A percentile compares a stretch with the other conserved stretches of the same genome.
Conservation (phyloP, 2,113 vertebrate species). For the Nerophis lumbriciformis region DNA sequence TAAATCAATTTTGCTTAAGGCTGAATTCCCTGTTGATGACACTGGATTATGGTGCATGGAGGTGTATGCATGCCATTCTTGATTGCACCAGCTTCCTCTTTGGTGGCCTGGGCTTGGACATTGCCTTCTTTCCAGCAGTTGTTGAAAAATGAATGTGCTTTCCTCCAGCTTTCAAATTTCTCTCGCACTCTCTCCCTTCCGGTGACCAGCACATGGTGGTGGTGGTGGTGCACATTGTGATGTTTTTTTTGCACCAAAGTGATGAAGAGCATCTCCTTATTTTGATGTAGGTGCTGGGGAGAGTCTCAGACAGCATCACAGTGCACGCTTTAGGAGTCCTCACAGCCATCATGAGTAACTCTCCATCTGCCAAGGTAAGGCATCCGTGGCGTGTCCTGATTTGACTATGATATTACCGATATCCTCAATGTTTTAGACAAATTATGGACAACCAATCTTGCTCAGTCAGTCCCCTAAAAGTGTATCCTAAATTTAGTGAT, state of each 20-base stretch:
- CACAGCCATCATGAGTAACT: slow-evolving; percentile 92
- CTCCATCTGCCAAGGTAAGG: slow-evolving; percentile 89
- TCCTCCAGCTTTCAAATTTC: neutral
- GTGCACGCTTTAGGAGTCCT: slow-evolving; percentile 88
- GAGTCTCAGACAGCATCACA: slow-evolving; percentile 81
- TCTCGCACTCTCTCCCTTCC: neutral
- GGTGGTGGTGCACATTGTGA: slow-evolving; percentile 2
- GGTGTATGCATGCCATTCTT: slow-evolving; percentile 25
- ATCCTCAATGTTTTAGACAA: too few relatives aligned
- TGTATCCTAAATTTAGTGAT: too few relatives aligned
- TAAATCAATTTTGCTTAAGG: slow-evolving; percentile 18
- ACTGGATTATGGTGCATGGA: slow-evolving; percentile 32
- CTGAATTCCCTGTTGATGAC: slow-evolving; percentile 66
- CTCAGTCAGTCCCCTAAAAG: too few relatives aligned
- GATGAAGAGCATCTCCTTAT: slow-evolving; percentile 11
- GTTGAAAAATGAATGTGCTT: slow-evolving; percentile 11
- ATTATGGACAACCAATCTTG: too few relatives aligned
- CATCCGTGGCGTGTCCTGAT: neutral
- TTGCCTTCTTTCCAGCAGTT: slow-evolving; percentile 24
- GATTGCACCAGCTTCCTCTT: slow-evolving; percentile 28
- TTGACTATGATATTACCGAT: neutral
- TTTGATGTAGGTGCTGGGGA: slow-evolving; percentile 72
- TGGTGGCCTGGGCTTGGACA: slow-evolving; percentile 20
- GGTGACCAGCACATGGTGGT: neutral
- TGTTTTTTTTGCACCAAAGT: neutral